A percentile compares a stretch with the other conserved stretches of the same genome.
Conservation (phyloP, 2,888 invertebrate species). For the Malthinus flaveolus region DNA sequence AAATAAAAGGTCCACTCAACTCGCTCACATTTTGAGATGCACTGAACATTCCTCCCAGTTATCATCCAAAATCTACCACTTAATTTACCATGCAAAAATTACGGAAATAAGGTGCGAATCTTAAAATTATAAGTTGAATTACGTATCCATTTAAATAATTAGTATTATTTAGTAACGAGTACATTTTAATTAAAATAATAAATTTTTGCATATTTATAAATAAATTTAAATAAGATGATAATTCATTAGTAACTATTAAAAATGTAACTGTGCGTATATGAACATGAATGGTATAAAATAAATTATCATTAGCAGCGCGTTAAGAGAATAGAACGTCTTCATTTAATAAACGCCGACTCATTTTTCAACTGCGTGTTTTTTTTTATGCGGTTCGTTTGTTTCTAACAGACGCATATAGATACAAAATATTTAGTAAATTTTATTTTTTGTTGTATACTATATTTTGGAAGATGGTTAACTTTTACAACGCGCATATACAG, state of each 20-base stretch:
- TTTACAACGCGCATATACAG: too few species aligned
- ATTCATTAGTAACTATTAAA: conserved; percentile 39
- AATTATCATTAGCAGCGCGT: conserved; percentile 51
- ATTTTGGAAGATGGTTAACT: too few species aligned
- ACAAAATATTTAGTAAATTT: conserved; percentile 7
- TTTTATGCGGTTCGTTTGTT: conserved; percentile 32
- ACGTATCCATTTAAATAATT: too few species aligned
- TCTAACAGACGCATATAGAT: conserved; percentile 14
- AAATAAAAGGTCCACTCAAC: too few species aligned
- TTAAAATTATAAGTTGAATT: too few species aligned
- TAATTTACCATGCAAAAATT: too few species aligned
- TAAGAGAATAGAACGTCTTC: conserved; percentile 52
- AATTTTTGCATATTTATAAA: conserved; percentile 20
- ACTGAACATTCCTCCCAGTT: too few species aligned
- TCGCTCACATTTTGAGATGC: too few species aligned
- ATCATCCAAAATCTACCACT: too few species aligned
- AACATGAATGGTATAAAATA: conserved; percentile 46
- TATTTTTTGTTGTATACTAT: not conserved
- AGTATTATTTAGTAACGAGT: conserved; percentile 13
- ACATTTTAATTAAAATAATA: conserved; percentile 20
- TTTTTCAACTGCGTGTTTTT: conserved; percentile 46
- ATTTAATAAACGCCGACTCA: conserved; percentile 49
- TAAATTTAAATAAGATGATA: conserved; percentile 19
- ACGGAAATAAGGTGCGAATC: too few species aligned
- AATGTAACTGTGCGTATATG: conserved; percentile 43